A percentile compares a stretch with the other conserved stretches of the same genome.
Evolutionary conservation across 2,888 invertebrate species (phyloP).

Genomic region (Drosophila tanythrix): DNA sequence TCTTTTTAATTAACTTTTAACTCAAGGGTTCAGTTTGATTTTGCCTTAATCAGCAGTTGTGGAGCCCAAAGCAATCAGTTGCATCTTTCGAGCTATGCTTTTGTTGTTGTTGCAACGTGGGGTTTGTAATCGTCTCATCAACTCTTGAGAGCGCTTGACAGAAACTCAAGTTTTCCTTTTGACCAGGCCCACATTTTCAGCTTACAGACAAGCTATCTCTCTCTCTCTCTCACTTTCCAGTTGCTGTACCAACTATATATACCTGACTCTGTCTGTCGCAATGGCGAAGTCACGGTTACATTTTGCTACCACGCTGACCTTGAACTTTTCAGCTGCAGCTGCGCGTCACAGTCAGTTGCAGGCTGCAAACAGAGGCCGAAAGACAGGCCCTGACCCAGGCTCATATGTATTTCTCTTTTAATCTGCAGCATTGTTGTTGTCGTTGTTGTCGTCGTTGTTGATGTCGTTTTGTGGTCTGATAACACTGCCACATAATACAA

Average conservation of each 20-base stretch:
- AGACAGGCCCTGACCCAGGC: constrained; percentile 63
- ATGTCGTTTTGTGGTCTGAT: constrained; percentile 46
- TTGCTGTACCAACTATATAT: neutral
- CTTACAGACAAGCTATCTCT: constrained; percentile 16
- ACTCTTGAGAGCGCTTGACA: constrained; percentile 25
- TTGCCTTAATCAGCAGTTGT: constrained; percentile 60
- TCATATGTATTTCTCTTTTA: constrained; percentile 40
- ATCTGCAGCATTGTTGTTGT: constrained; percentile 49
- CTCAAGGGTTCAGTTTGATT: constrained; percentile 29
- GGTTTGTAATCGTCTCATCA: constrained; percentile 39
- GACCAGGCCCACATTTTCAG: constrained; percentile 14
- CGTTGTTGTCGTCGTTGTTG: constrained; percentile 39
- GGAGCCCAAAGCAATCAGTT: constrained; percentile 27
- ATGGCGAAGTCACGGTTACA: constrained; percentile 59
- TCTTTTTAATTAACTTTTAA: constrained; percentile 11
- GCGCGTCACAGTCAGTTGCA: constrained; percentile 33
- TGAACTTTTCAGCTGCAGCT: constrained; percentile 66
- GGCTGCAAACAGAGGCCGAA: constrained; percentile 20
- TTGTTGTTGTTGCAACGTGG: constrained; percentile 5
- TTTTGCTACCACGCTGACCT: constrained; percentile 58
- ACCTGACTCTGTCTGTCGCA: constrained; percentile 35
- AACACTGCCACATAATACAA: constrained; percentile 56
- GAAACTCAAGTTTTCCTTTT: constrained; percentile 33
- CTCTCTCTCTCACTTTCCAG: constrained; percentile 13
- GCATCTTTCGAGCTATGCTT: constrained; percentile 23